Evolutionary conservation across 2,888 invertebrate species (phyloP), one percentile per base, ranked within the genome.

Genomic region (Drosophila pegasa): DNA sequence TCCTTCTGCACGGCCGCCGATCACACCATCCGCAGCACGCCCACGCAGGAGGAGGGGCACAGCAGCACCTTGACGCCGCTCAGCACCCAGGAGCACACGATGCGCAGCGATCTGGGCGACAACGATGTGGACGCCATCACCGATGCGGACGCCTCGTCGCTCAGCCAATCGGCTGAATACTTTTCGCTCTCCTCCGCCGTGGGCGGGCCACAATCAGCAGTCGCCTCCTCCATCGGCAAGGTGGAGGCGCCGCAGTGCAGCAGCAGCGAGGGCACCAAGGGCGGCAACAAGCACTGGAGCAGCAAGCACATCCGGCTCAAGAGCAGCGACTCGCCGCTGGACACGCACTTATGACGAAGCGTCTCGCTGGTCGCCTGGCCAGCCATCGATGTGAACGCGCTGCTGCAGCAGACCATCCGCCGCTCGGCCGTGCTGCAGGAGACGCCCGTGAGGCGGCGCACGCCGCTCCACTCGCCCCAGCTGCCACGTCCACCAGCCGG

Each of bases 361-460:
- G 92, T 92, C 75, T 92, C 92, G 92, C 92, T 92, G 92, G 92
- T 92, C 91, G 89, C 92, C 71, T 92, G 92, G 92, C 92, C 92
- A 91, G 92, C 92, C 70, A 92, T 92, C 78, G 92, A 92, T 89
- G 90, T 92, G 8, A 92, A 92, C 61, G 89, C 91, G 40, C 72
- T 92, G 73, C 87, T 92, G 67, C 92, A 92, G 77, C 92, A 92
- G 75, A 92, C 92, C 45, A 92, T 92, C 64, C 87, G 90, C 45
- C 91, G 92, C 52, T 85, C 92, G 22, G 89, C 91, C 16, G 88
- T 90, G 52, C 66, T 92, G 22, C 91, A 92, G 43, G 92, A 92
- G 73, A 80, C 88, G 63, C 75, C 89, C 3, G 76, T 77, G 20
- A 74, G 48, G 50, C 62, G 56, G 1, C 66, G 54, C 37, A 48